Conservation (phyloP, 2,888 invertebrate genomes). For the Drosophila mimetica region DNA sequence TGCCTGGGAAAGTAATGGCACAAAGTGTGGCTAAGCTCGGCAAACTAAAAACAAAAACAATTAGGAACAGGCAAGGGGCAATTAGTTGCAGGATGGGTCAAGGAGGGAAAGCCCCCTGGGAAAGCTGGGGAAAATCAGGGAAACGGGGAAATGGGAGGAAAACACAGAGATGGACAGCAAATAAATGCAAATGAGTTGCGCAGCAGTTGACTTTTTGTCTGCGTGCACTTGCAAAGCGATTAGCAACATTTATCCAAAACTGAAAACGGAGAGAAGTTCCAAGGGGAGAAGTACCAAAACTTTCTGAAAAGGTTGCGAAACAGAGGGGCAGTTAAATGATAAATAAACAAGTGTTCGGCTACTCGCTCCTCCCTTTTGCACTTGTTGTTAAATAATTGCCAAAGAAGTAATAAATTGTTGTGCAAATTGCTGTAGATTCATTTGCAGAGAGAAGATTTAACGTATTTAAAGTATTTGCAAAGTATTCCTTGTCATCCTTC, state of each 20-base stretch:
- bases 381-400: slow-evolving; percentile 26
- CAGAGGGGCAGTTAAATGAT: slow-evolving; percentile 61
- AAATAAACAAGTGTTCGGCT: slow-evolving; percentile 70
- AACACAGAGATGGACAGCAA: slow-evolving; percentile 59
- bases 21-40: slow-evolving; percentile 50
- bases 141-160: neutral
- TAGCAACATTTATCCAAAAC: slow-evolving; percentile 72
- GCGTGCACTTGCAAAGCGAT: slow-evolving; percentile 62
- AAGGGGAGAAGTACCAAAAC: slow-evolving; percentile 50
- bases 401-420: slow-evolving; percentile 30
- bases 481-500: neutral
- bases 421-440: slow-evolving; percentile 51
- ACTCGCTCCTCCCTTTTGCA: slow-evolving; percentile 19
- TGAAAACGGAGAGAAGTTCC: slow-evolving; percentile 44
- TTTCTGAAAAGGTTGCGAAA: slow-evolving; percentile 59
- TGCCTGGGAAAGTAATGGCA: slow-evolving; percentile 39
- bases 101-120: neutral
- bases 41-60: slow-evolving; percentile 68
- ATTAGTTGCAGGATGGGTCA: slow-evolving; percentile 54
- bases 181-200: slow-evolving; percentile 75
- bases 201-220: slow-evolving; percentile 67
- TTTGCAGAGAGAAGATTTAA: neutral
- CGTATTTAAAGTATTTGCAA: slow-evolving; percentile 49
- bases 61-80: slow-evolving; percentile 73
- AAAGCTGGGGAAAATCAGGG: neutral